A percentile compares a stretch with the other conserved stretches of the same genome.
These are phyloP conservation scores for Parnassius glacialis DNA, from an alignment of 2,888 invertebrate species.

Conservation along the genomic window DNA sequence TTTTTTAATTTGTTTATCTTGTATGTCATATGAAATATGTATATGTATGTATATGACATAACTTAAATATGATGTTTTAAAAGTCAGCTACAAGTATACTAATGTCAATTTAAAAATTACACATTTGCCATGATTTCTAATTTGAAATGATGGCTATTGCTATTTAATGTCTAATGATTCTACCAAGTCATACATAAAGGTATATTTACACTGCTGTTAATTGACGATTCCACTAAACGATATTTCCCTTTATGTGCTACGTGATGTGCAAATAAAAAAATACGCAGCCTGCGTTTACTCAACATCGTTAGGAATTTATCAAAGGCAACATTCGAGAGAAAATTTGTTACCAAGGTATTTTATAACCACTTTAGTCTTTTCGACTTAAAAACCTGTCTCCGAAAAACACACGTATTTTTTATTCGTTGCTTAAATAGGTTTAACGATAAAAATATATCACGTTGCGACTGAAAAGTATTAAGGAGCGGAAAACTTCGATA, in stretches of 20 bases:
- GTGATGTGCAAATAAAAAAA: conserved; percentile 27
- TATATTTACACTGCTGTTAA: conserved; percentile 25
- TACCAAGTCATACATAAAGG: conserved; percentile 19
- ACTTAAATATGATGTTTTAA: too few relatives aligned
- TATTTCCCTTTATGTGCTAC: conserved; percentile 21
- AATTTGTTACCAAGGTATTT: conserved; percentile 23
- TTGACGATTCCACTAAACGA: conserved; percentile 26
- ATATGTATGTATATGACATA: too few relatives aligned
- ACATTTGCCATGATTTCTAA: too few relatives aligned
- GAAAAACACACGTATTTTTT: neutral
- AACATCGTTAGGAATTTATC: conserved; percentile 25
- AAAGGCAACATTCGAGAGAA: conserved; percentile 22
- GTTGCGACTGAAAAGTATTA: neutral
- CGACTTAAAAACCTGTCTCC: conserved; percentile 17
- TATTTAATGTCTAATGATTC: conserved; percentile 17
- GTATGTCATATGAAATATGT: too few relatives aligned
- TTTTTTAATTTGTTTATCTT: too few relatives aligned
- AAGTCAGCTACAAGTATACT: too few relatives aligned
- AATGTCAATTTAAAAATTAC: too few relatives aligned
- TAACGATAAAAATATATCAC: neutral
- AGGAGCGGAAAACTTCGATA: neutral
- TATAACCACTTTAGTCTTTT: conserved; percentile 20
- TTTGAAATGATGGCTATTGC: neutral
- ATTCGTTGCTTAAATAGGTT: conserved; percentile 1
- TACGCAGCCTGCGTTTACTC: conserved; percentile 22